These are phyloP conservation scores for Peromyscus maniculatus DNA, from an alignment of 2,113 vertebrate species.

Conservation along the genomic window DNA sequence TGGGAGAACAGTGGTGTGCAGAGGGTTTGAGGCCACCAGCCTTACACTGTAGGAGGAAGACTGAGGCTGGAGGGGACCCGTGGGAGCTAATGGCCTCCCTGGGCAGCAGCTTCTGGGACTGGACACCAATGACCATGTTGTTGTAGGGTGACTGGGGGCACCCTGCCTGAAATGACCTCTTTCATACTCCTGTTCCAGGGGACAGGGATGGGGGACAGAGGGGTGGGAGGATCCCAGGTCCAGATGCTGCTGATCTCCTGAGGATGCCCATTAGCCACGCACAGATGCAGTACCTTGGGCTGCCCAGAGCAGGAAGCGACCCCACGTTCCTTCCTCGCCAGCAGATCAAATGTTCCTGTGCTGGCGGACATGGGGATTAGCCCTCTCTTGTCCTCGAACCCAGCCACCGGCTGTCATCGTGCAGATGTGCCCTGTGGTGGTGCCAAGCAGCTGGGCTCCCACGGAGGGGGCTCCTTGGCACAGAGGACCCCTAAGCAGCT, in stretches of 20 bases:
- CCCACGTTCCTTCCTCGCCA: neutral
- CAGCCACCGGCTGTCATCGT: accelerated
- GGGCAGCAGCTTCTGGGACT: neutral
- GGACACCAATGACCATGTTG: accelerated
- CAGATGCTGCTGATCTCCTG: neutral
- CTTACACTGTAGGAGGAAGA: neutral
- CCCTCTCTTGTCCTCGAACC: neutral
- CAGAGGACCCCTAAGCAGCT: accelerated
- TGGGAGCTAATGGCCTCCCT: too few species aligned
- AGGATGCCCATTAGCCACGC: neutral
- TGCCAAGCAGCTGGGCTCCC: conserved; percentile 67
- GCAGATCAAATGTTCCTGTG: conserved; percentile 16
- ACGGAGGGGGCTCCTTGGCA: neutral
- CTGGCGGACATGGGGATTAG: neutral
- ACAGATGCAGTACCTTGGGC: neutral
- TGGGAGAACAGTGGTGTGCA: neutral
- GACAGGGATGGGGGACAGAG: neutral
- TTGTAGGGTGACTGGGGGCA: neutral
- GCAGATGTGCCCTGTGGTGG: neutral
- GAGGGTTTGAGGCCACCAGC: neutral
- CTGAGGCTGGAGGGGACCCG: accelerated
- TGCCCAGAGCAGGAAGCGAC: neutral
- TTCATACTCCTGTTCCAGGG: neutral
- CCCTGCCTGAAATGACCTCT: neutral
- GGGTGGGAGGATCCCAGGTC: neutral